Conservation (phyloP, 1,140 invertebrate genomes). For the Pseudomyrmex pallidus region DNA sequence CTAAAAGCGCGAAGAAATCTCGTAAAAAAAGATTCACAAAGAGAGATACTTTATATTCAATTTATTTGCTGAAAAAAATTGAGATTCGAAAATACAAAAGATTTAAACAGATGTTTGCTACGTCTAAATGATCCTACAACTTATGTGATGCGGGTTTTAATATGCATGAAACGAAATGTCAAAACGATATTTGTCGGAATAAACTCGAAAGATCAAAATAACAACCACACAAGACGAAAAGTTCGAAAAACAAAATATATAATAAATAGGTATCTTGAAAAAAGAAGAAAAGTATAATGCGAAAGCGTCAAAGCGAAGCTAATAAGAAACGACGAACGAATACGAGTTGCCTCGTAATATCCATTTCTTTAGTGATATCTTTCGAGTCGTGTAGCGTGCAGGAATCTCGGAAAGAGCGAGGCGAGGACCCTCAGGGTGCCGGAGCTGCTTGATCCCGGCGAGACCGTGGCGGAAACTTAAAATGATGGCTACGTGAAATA, state of each 20-base stretch:
- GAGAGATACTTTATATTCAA: no score
- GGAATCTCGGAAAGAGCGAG: conserved; percentile 45
- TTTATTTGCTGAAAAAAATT: no score
- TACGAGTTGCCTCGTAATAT: conserved; percentile 41
- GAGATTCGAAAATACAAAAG: no score
- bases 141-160: no score
- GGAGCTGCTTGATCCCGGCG: conserved; percentile 35
- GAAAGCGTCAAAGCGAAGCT: conserved; percentile 21
- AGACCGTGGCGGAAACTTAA: conserved; percentile 47
- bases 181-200: no score
- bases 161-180: no score
- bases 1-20: no score
- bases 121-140: no score
- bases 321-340: conserved; percentile 24
- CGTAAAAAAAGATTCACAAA: no score
- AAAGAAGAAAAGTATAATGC: background rate
- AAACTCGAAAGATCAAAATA: no score
- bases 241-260: background rate
- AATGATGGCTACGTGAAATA: conserved; percentile 41
- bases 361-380: conserved; percentile 35
- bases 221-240: background rate
- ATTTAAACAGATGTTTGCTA: no score
- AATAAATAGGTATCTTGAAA: background rate
- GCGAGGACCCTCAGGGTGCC: conserved; percentile 36
- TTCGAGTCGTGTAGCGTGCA: conserved; percentile 48